Evolutionary conservation across 2,113 vertebrate genomes (phyloP).

Genomic region (Catharus fuscescens): DNA sequence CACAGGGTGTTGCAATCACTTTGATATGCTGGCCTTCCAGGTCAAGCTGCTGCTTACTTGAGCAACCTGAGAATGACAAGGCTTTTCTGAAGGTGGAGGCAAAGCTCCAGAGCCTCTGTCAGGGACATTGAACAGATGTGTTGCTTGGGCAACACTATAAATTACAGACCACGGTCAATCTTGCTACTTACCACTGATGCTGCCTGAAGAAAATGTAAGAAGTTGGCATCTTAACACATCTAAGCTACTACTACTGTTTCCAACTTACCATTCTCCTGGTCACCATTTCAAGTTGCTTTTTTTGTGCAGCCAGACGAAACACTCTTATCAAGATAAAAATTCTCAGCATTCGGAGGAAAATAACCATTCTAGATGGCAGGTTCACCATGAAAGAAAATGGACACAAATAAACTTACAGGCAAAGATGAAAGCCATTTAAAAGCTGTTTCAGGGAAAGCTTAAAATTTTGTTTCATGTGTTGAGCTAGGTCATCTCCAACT

Average conservation of each 20-base stretch:
- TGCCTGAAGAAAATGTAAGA: not conserved
- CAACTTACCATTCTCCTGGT: constrained; percentile 89
- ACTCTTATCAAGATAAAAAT: constrained; percentile 87
- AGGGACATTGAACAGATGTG: not conserved
- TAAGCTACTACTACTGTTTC: too few relatives aligned
- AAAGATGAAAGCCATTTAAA: not conserved
- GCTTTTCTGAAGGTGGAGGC: not conserved
- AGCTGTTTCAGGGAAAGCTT: not conserved
- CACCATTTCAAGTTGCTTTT: constrained; percentile 86
- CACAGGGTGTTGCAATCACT: not conserved
- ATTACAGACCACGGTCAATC: not conserved
- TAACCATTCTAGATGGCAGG: constrained; percentile 75
- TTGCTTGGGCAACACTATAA: not conserved
- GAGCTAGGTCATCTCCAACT: not conserved
- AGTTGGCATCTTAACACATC: too few relatives aligned
- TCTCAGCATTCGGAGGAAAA: constrained; percentile 82
- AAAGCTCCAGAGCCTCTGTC: not conserved
- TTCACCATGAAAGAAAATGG: not conserved
- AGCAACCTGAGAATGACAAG: not conserved
- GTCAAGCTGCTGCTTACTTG: not conserved
- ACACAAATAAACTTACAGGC: not conserved
- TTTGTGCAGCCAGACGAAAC: constrained; percentile 88
- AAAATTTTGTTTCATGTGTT: not conserved
- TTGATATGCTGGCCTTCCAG: not conserved
- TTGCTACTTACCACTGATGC: not conserved